Evolutionary conservation across 2,113 vertebrate species (phyloP).

Genomic region (Gymnarchus niloticus): DNA sequence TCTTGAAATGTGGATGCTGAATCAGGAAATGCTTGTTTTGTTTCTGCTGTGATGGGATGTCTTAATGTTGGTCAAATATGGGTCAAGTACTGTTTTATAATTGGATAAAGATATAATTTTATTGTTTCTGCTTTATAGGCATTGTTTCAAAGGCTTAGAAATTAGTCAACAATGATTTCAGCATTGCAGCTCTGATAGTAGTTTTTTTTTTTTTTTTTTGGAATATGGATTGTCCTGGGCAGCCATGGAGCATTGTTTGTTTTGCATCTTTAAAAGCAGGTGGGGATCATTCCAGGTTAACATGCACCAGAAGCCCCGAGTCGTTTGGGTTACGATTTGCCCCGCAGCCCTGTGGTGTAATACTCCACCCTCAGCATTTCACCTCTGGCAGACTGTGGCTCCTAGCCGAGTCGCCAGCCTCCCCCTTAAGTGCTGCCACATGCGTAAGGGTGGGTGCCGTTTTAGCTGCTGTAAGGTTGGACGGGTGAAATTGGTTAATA

Average conservation of each 20-base stretch:
- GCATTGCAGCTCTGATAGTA: background rate
- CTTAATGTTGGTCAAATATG: constrained; percentile 31
- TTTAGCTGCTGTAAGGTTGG: constrained; percentile 20
- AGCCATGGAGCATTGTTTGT: background rate
- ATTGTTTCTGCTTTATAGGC: background rate
- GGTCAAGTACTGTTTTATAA: constrained; percentile 28
- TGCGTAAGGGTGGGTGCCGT: constrained; percentile 34
- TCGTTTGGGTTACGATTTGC: background rate
- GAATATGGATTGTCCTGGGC: background rate
- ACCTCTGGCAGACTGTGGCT: background rate
- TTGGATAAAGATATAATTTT: background rate
- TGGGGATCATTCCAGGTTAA: background rate
- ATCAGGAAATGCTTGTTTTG: constrained; percentile 46
- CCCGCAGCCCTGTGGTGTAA: background rate
- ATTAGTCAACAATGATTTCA: background rate
- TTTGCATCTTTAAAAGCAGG: background rate
- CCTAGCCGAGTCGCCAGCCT: background rate
- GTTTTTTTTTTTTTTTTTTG: background rate
- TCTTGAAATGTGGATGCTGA: constrained; percentile 33
- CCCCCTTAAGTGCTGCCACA: constrained; percentile 28
- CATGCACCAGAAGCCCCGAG: background rate
- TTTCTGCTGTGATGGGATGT: constrained; percentile 39
- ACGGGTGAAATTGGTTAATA: constrained; percentile 38
- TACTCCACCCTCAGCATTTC: background rate
- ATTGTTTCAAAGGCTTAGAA: background rate